Conservation (phyloP, 2,797 vertebrate genomes). For the Arrhamphus sclerolepis region DNA sequence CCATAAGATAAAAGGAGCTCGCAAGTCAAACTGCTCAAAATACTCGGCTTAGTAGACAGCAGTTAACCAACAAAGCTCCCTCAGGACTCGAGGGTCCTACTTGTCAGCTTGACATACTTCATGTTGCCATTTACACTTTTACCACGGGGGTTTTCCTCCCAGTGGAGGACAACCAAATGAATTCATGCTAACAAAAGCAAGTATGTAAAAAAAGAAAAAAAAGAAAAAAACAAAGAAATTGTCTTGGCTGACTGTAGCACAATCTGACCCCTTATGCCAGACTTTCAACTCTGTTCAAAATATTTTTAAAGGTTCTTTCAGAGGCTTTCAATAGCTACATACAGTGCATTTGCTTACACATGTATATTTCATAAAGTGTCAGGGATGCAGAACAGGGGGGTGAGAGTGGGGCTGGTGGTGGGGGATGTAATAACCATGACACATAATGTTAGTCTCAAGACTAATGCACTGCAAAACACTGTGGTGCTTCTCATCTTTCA, state of each 20-base stretch:
- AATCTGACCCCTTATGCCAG: conserved; percentile 75
- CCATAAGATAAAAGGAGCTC: conserved; percentile 65
- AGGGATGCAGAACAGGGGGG: conserved; percentile 62
- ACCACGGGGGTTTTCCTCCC: conserved; percentile 55
- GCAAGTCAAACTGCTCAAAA: conserved; percentile 68
- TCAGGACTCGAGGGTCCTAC: conserved; percentile 46
- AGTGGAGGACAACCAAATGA: conserved; percentile 15
- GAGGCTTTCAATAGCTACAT: conserved; percentile 56
- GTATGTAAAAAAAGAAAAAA: background rate
- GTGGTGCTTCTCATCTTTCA: conserved; percentile 1
- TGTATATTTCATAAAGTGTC: conserved; percentile 72
- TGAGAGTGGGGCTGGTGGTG: background rate
- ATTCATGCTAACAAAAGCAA: background rate
- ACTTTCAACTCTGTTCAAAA: conserved; percentile 67
- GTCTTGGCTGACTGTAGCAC: conserved; percentile 67
- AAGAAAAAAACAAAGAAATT: conserved; percentile 58
- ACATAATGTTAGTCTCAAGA: conserved; percentile 41
- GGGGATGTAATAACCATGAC: conserved; percentile 29
- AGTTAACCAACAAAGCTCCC: conserved; percentile 69
- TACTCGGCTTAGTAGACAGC: conserved; percentile 62
- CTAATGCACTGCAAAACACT: conserved; percentile 26
- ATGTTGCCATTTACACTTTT: conserved; percentile 72
- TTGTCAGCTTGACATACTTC: conserved; percentile 73
- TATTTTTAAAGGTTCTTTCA: conserved; percentile 73
- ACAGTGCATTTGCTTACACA: conserved; percentile 74